Conservation (phyloP, 1,140 invertebrate species). For the Mercenaria mercenaria region DNA sequence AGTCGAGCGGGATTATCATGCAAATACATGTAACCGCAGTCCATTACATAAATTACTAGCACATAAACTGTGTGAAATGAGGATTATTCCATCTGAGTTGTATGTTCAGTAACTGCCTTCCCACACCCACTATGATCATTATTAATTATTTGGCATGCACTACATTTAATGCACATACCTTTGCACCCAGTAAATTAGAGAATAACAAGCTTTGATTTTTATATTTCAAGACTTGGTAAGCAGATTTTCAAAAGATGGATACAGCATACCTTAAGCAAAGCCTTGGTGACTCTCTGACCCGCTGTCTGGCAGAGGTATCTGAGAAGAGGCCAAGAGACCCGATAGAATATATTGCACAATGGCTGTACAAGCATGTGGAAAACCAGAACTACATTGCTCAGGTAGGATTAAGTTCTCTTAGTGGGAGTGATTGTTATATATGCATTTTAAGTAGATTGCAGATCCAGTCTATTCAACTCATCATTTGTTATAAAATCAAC, state of each 20-base stretch:
- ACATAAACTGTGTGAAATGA: too few relatives aligned
- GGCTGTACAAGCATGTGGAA: slow-evolving; percentile 83
- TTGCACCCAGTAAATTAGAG: too few relatives aligned
- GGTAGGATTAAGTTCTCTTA: slow-evolving; percentile 64
- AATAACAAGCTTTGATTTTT: slow-evolving; percentile 83
- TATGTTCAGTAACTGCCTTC: too few relatives aligned
- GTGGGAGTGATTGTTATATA: too few relatives aligned
- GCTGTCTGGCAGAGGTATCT: slow-evolving; percentile 83
- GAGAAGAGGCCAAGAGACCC: slow-evolving; percentile 84
- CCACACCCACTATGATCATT: too few relatives aligned
- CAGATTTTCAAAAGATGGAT: slow-evolving; percentile 76
- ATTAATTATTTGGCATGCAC: too few relatives aligned
- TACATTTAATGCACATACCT: too few relatives aligned
- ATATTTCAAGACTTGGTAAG: slow-evolving; percentile 74
- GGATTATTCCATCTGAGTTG: too few relatives aligned
- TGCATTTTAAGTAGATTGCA: not conserved
- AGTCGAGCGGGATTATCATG: too few relatives aligned
- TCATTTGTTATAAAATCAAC: too few relatives aligned
- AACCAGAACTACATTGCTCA: slow-evolving; percentile 76
- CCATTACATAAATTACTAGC: too few relatives aligned
- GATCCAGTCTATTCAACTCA: not conserved
- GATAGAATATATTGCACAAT: slow-evolving; percentile 84
- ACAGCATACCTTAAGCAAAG: slow-evolving; percentile 80
- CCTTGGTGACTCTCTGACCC: slow-evolving; percentile 77
- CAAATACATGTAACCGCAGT: too few relatives aligned